Evolutionary conservation across 2,113 vertebrate species (phyloP).

Genomic region (Hypocryptadius cinnamomeus): DNA sequence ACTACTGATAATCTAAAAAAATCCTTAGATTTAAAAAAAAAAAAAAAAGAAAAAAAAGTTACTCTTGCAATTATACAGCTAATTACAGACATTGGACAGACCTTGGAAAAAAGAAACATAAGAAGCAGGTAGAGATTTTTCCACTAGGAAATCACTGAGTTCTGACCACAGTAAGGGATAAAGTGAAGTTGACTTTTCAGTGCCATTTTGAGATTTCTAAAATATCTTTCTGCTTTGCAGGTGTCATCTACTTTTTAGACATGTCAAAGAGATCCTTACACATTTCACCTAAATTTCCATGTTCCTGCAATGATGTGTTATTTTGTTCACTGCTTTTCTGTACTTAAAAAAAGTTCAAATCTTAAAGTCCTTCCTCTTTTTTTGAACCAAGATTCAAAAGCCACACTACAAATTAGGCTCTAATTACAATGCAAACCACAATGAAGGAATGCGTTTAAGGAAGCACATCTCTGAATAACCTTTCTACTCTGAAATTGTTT

Average conservation of each 20-base stretch:
- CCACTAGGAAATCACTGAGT: neutral
- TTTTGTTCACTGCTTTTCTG: neutral
- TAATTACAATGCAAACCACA: neutral
- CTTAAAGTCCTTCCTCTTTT: neutral
- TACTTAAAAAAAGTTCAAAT: neutral
- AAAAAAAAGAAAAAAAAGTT: neutral
- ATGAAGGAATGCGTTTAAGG: neutral
- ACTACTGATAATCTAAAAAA: neutral
- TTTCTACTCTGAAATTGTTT: constrained; percentile 39
- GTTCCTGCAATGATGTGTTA: neutral
- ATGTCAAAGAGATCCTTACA: neutral
- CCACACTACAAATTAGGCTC: neutral
- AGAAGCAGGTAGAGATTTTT: neutral
- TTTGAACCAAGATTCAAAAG: neutral
- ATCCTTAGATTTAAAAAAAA: neutral
- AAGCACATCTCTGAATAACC: constrained; percentile 14
- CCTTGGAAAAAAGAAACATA: neutral
- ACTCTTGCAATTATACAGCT: neutral
- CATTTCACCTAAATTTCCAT: neutral
- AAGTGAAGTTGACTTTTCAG: neutral
- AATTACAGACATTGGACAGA: neutral
- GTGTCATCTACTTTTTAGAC: neutral
- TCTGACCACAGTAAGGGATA: neutral
- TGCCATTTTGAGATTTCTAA: neutral
- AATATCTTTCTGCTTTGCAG: neutral